A percentile compares a stretch with the other conserved stretches of the same genome.
These are phyloP conservation scores for Drosophila quadrilineata DNA, from an alignment of 1,140 invertebrate species.

Conservation along the genomic window DNA sequence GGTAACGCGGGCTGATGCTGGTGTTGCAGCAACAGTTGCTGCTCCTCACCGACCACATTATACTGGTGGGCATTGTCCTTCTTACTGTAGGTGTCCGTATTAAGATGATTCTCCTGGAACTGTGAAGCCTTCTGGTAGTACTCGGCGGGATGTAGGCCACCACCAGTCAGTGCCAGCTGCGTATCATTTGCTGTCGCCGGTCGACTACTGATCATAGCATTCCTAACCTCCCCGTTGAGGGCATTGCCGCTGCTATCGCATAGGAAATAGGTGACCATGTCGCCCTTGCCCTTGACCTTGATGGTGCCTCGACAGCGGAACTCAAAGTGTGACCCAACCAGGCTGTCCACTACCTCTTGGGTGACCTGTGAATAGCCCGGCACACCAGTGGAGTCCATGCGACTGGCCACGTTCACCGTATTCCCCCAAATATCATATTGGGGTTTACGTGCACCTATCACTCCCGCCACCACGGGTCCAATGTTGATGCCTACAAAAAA, in stretches of 20 bases:
- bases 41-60: constrained; percentile 48
- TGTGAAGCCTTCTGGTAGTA: constrained; percentile 77
- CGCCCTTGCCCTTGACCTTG: constrained; percentile 96
- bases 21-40: constrained; percentile 61
- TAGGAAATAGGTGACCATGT: constrained; percentile 96
- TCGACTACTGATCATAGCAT: constrained; percentile 65
- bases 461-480: constrained; percentile 95
- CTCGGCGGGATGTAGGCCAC: constrained; percentile 57
- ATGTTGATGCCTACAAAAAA: constrained; percentile 88
- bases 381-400: constrained; percentile 93
- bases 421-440: constrained; percentile 99
- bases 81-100: constrained; percentile 72
- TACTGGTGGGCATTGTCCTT: constrained; percentile 68
- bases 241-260: constrained; percentile 83
- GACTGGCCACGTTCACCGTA: constrained; percentile 92
- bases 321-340: constrained; percentile 80
- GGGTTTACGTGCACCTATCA: constrained; percentile 96
- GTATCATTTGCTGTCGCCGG: constrained; percentile 8
- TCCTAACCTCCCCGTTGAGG: constrained; percentile 73
- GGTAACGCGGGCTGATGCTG: constrained; percentile 55
- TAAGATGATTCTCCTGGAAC: constrained; percentile 71
- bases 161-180: constrained; percentile 23
- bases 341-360: constrained; percentile 86
- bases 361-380: constrained; percentile 93
- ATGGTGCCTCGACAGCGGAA: constrained; percentile 89